Conservation (phyloP, 2,888 invertebrate species). For the Diaperis boleti region DNA sequence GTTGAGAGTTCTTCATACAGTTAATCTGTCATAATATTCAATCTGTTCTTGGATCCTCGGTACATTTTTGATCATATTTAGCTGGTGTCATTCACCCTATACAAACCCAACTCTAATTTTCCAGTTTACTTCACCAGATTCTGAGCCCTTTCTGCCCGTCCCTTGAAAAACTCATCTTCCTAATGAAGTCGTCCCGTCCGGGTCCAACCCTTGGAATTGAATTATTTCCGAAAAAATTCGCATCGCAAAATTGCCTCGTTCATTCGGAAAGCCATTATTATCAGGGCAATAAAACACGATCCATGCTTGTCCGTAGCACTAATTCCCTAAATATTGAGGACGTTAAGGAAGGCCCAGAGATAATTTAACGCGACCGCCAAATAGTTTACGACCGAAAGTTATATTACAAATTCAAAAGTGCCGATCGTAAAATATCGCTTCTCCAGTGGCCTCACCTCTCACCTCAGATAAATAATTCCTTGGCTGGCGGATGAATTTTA, state of each 20-base stretch:
- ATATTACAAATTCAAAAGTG: too few species aligned
- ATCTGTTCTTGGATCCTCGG: too few species aligned
- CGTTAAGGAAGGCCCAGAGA: constrained; percentile 12
- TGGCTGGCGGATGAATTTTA: too few species aligned
- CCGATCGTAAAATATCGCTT: constrained; percentile 4
- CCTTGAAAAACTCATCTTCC: constrained; percentile 4
- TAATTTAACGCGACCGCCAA: constrained; percentile 17
- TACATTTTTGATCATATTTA: too few species aligned
- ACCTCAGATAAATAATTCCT: too few species aligned
- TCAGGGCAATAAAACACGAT: constrained; percentile 23
- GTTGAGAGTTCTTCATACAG: too few species aligned
- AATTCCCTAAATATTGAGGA: constrained; percentile 22
- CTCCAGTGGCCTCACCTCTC: too few species aligned
- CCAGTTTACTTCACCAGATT: background rate
- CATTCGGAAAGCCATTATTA: constrained; percentile 14
- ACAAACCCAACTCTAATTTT: background rate
- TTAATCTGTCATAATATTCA: too few species aligned
- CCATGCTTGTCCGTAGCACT: background rate
- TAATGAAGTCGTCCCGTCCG: constrained; percentile 8
- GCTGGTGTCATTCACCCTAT: too few species aligned
- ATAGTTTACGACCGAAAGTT: too few species aligned
- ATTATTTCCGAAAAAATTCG: constrained; percentile 20
- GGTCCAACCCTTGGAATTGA: constrained; percentile 17
- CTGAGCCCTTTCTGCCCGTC: background rate
- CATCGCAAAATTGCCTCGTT: constrained; percentile 14